These are phyloP conservation scores for Sandelia bainsii DNA, from an alignment of 2,797 vertebrate genomes.

Conservation along the genomic window DNA sequence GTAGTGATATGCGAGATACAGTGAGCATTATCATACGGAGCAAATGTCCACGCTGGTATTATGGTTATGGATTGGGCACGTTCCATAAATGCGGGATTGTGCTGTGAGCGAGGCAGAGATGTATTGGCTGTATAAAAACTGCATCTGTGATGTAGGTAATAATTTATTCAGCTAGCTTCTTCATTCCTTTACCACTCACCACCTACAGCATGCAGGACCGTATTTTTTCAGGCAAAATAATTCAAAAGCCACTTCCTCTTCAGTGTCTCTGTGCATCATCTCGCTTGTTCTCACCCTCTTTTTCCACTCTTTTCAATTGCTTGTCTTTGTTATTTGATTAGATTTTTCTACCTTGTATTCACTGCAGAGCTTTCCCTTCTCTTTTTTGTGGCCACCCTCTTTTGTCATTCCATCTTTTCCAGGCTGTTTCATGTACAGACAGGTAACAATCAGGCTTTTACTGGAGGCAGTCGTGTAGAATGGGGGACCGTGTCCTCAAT, in stretches of 20 bases:
- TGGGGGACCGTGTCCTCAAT: conserved; percentile 57
- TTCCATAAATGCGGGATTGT: conserved; percentile 73
- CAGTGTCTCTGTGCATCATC: conserved; percentile 8
- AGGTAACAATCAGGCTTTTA: conserved; percentile 80
- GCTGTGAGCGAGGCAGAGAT: conserved; percentile 78
- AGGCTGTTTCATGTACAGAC: conserved; percentile 58
- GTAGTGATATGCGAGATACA: conserved; percentile 64
- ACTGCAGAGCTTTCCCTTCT: conserved; percentile 5
- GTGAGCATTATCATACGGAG: conserved; percentile 74
- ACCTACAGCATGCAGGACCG: conserved; percentile 36
- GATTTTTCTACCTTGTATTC: conserved; percentile 30
- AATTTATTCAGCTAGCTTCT: conserved; percentile 80
- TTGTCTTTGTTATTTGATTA: conserved; percentile 28
- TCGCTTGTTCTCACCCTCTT: conserved; percentile 11
- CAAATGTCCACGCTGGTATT: conserved; percentile 67
- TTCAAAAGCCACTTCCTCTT: conserved; percentile 43
- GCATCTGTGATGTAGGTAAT: conserved; percentile 76
- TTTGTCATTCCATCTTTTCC: conserved; percentile 55
- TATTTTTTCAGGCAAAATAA: conserved; percentile 58
- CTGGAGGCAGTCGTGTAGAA: conserved; percentile 64
- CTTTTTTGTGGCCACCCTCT: conserved; percentile 12
- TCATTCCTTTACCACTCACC: conserved; percentile 65
- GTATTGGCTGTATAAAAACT: conserved; percentile 77
- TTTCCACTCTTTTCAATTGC: conserved; percentile 21
- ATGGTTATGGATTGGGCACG: conserved; percentile 82